phyloP scores from a whole-genome alignment of 2,113 vertebrate genomes.

The Prunella himalayana region DNA sequence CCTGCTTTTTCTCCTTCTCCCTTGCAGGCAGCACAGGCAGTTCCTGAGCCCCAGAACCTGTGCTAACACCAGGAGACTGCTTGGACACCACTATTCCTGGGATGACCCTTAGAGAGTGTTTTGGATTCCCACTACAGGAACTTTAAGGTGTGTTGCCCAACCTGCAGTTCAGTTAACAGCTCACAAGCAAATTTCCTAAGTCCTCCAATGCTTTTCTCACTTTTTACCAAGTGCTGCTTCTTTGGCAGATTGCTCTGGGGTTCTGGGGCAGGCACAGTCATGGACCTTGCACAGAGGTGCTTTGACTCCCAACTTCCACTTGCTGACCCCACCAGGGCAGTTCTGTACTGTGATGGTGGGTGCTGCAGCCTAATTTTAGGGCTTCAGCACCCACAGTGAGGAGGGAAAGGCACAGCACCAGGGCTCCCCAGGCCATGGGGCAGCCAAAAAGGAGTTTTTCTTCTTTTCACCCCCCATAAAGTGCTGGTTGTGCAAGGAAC shows the following conservation, averaged over 20 bases:
- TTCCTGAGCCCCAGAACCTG: fast-evolving
- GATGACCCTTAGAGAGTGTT: background rate
- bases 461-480: background rate
- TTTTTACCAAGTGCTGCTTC: background rate
- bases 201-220: background rate
- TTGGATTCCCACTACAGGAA: background rate
- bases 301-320: background rate
- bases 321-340: fast-evolving
- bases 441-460: background rate
- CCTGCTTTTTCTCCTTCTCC: background rate
- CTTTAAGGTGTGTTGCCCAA: background rate
- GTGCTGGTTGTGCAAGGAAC: background rate
- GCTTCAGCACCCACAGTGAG: background rate
- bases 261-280: fast-evolving
- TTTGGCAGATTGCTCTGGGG: background rate
- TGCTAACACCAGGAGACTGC: background rate
- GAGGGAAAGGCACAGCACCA: background rate
- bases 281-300: background rate
- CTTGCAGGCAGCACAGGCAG: background rate
- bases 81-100: background rate
- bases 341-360: background rate
- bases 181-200: background rate
- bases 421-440: background rate
- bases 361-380: background rate
- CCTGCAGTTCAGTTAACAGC: fast-evolving